Evolutionary conservation across 2,113 vertebrate species (phyloP), one percentile per base, ranked within the genome.

Genomic region (Pteronura brasiliensis): DNA sequence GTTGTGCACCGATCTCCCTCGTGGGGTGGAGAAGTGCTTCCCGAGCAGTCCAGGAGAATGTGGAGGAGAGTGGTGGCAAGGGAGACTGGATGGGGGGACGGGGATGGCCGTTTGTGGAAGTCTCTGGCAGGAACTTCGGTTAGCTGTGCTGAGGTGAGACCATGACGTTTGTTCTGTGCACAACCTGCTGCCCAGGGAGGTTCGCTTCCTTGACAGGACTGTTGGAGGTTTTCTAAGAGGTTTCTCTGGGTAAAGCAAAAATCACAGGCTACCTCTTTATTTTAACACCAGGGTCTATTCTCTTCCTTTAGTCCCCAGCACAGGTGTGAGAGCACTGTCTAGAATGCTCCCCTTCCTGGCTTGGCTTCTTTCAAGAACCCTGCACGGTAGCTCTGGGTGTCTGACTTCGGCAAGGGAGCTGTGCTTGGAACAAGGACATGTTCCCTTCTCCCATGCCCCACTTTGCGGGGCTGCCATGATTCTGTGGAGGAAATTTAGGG

Each of bases 351-450:
- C 10, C 12, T 72, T 27, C 12, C 47, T 74, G 17, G 55, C 27
- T n/a, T 49, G 36, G 29, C 91, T 76, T 44, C 42, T 47, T 47
- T 63, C 2, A 0, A n/a, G 77, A 42, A 7, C 21, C 44, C 14
- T 4, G 0, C 4, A 7, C 5, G 0, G 1, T 5, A 39, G 11
- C 63, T 23, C 72, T 23, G 52, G 49, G 8, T 3, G 27, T 55
- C 69, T 17, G 72, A 44, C 25, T 31, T 74, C 25, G 47, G 47
- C 47, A 44, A 52, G n/a, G 76, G 61, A 31, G 20, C 42, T 31
- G 25, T 25, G 34, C 55, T 12, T 55, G n/a, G 74, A 44, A 39
- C 6, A 1, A 34, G 31, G 15, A 20, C 67, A 25, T 7, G 3
- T 9, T 36, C 4, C 34, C 6, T 63, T 27, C 12, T 21, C 36